Evolutionary conservation across 2,888 invertebrate species (phyloP), one percentile per base, ranked within the genome.

Genomic region (Drosophila pseudotakahashii): DNA sequence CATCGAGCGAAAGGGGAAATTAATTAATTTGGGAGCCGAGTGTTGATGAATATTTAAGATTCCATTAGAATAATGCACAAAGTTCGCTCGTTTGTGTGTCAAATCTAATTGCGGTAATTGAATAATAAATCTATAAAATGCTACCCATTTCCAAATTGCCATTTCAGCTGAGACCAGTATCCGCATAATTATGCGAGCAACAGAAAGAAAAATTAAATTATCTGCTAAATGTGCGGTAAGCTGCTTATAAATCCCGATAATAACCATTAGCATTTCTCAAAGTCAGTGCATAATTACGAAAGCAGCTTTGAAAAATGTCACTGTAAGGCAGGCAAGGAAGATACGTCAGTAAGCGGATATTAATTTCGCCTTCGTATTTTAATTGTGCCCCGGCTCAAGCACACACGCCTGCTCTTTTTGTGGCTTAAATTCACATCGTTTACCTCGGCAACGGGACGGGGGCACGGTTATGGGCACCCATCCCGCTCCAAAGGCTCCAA

Each of bases 361-460:
- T 82, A 73, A 78, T 73, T 79, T 79, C 54, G 47, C 23, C 23
- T 32, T 45, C 59, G 59, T 45, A 66, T 79, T 77, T 78, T 78
- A 79, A 77, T 79, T 82, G 66, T 54, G 44, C 52, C 75, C 53
- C 60, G 13, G 23, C 9, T 7, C 32, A 13, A n/a, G 23, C n/a
- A 55, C 48, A 45, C 50, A 44, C 30, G 51, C 23, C 30, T 36
- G 16, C 34, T 54, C 67, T 47, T 39, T 34, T n/a, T 62, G 59
- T 42, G 54, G 45, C 66, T 67, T 77, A 75, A 77, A 70, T 48
- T 61, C 57, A 60, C 42, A 71, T 55, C 67, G 58, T 53, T 58
- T 81, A 81, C 82, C 79, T 79, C 79, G 59, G 50, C 74, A 73
- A 70, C 81, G 45, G 41, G 10, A 11, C 10, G 4, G 1, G 4